phyloP scores from a whole-genome alignment of 2,113 vertebrate genomes.

The Gymnorhina tibicen region DNA sequence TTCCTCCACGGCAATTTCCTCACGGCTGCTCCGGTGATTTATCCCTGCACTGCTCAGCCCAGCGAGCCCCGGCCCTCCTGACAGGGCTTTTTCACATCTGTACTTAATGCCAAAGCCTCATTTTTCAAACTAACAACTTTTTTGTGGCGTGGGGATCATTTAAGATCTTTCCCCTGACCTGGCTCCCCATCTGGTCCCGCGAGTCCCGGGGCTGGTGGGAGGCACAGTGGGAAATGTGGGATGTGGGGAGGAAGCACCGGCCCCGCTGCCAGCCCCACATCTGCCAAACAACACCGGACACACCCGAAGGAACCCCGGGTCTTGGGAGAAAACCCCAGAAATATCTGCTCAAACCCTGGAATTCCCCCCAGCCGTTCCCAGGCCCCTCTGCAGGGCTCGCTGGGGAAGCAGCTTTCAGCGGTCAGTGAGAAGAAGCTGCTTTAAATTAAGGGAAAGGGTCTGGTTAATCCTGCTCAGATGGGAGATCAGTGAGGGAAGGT shows the following conservation, averaged over 20 bases:
- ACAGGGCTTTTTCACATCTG: neutral
- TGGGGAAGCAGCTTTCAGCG: rapidly evolving
- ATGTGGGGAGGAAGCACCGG: neutral
- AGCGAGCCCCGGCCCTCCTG: neutral
- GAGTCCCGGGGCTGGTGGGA: neutral
- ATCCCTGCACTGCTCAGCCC: neutral
- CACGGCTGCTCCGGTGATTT: neutral
- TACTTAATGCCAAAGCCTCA: neutral
- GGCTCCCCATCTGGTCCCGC: neutral
- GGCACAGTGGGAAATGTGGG: neutral
- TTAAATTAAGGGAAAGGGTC: neutral
- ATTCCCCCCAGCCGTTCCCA: neutral
- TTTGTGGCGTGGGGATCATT: neutral
- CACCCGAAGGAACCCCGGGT: neutral
- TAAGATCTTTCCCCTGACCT: neutral
- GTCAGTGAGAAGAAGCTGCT: neutral
- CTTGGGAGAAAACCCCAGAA: neutral
- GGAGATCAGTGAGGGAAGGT: neutral
- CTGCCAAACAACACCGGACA: neutral
- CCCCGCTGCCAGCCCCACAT: neutral
- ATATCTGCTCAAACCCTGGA: rapidly evolving
- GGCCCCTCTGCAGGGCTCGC: neutral
- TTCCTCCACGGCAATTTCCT: neutral
- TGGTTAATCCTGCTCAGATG: neutral
- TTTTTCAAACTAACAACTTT: neutral